These are phyloP conservation scores for Drosophila takahashii DNA, from an alignment of 1,140 invertebrate species.

Conservation along the genomic window DNA sequence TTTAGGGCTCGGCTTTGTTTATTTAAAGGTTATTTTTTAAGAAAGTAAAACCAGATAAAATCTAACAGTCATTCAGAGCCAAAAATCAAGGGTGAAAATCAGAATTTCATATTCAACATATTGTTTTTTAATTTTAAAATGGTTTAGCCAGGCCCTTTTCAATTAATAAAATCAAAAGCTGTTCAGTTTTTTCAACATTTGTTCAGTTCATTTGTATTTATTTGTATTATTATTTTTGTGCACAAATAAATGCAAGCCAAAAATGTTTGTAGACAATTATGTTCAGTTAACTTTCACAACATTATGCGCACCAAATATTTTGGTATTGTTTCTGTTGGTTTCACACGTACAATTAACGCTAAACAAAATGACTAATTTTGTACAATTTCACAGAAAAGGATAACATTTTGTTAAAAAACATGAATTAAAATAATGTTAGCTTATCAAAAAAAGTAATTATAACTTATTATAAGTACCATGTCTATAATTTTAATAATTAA, in stretches of 20 bases:
- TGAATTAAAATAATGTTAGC: too few species aligned
- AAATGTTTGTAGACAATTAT: conserved; percentile 8
- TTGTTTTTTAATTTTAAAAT: neutral
- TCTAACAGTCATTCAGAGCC: neutral
- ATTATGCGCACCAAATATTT: conserved; percentile 3
- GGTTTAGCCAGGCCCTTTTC: neutral
- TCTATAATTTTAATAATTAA: too few species aligned
- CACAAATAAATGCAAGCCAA: conserved; percentile 17
- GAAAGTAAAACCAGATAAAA: neutral
- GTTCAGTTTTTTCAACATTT: neutral
- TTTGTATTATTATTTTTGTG: conserved; percentile 13
- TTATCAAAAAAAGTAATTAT: too few species aligned
- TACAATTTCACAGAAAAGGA: neutral
- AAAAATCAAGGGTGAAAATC: neutral
- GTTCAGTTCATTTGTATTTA: conserved; percentile 11
- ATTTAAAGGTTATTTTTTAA: conserved; percentile 6
- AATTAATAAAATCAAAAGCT: neutral
- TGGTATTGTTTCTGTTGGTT: conserved; percentile 19
- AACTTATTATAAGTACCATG: too few species aligned
- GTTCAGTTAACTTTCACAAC: neutral
- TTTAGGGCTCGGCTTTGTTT: conserved; percentile 8
- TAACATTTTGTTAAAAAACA: neutral
- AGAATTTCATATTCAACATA: neutral
- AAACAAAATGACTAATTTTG: conserved; percentile 4
- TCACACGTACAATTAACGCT: conserved; percentile 43